Evolutionary conservation across 2,113 vertebrate genomes (phyloP).

Genomic region (Oophaga pumilio): DNA sequence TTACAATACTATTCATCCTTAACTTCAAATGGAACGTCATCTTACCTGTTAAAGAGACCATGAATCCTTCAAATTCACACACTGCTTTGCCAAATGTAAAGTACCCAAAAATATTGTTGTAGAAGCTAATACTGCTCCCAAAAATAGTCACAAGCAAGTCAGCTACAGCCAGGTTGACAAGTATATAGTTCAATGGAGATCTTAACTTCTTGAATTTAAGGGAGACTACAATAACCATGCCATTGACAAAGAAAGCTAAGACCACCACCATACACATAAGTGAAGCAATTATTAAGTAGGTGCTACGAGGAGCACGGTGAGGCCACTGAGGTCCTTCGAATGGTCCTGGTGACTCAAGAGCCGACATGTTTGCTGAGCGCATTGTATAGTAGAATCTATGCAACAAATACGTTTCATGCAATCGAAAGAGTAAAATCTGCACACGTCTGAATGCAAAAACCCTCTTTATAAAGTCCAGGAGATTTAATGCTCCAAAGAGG

Average conservation of each 20-base stretch:
- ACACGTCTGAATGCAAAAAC: not conserved
- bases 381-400: slow-evolving; percentile 32
- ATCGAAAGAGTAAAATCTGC: slow-evolving; percentile 5
- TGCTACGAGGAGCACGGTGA: slow-evolving; percentile 57
- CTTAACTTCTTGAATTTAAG: slow-evolving; percentile 61
- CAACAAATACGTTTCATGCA: not conserved
- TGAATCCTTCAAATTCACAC: slow-evolving; percentile 71
- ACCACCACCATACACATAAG: slow-evolving; percentile 64
- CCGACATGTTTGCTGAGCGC: not conserved
- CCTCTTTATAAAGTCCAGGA: slow-evolving; percentile 61
- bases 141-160: slow-evolving; percentile 69
- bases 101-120: slow-evolving; percentile 68
- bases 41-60: slow-evolving; percentile 71
- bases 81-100: slow-evolving; percentile 46
- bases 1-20: not conserved
- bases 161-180: slow-evolving; percentile 68
- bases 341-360: slow-evolving; percentile 42
- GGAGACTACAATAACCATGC: slow-evolving; percentile 65
- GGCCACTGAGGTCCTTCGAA: slow-evolving; percentile 71
- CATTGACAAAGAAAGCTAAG: slow-evolving; percentile 52
- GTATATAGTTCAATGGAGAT: slow-evolving; percentile 67
- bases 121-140: slow-evolving; percentile 68
- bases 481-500: slow-evolving; percentile 24
- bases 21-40: not conserved
- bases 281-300: slow-evolving; percentile 57